These are phyloP conservation scores for Drosophila ercepeae DNA, from an alignment of 1,140 invertebrate species.

Conservation along the genomic window DNA sequence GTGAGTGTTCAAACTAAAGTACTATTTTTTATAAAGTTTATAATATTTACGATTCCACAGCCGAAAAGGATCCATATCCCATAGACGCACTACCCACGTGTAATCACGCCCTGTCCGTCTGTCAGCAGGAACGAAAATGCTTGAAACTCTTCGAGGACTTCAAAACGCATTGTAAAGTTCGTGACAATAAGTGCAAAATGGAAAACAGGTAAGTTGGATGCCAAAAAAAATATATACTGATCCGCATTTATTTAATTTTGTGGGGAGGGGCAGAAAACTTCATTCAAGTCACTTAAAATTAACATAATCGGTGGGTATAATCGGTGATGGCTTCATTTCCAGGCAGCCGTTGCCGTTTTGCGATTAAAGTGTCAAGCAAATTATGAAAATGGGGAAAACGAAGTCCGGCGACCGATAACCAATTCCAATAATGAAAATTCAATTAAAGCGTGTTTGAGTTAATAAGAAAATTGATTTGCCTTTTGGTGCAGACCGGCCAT, in stretches of 20 bases:
- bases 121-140: conserved; percentile 90
- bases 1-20: conserved; percentile 85
- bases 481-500: conserved; percentile 10
- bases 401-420: conserved; percentile 3
- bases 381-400: conserved; percentile 1
- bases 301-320: neutral
- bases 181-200: conserved; percentile 93
- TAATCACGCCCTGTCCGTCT: conserved; percentile 93
- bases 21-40: no score
- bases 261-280: neutral
- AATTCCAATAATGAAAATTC: conserved; percentile 48
- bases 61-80: conserved; percentile 94
- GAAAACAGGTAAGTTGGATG: conserved; percentile 90
- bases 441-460: conserved; percentile 66
- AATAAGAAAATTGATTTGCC: conserved; percentile 77
- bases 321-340: neutral
- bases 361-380: conserved; percentile 20
- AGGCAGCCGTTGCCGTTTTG: neutral
- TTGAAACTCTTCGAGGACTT: conserved; percentile 92
- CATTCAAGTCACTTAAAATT: neutral
- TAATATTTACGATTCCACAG: conserved; percentile 49
- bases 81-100: conserved; percentile 94
- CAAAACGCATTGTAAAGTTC: conserved; percentile 92
- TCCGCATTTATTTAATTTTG: neutral
- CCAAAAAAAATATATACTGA: neutral